phyloP scores from a whole-genome alignment of 2,888 invertebrate species.

The Bugula neritina region DNA sequence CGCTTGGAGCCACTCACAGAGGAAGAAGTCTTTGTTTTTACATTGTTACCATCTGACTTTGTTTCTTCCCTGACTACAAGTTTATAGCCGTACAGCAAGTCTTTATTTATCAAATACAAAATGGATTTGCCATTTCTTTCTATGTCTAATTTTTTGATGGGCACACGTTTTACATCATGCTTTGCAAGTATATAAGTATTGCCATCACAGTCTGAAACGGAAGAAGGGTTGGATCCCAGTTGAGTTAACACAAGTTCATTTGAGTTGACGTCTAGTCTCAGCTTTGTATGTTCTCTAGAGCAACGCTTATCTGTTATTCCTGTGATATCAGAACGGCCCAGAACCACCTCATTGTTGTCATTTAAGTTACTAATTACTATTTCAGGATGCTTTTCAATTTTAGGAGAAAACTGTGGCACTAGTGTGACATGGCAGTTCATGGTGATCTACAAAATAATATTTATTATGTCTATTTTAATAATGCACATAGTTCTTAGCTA shows the following conservation, averaged over 20 bases:
- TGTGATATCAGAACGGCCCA: not conserved
- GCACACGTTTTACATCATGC: conserved; percentile 2
- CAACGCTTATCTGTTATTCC: conserved; percentile 13
- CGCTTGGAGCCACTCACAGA: not conserved
- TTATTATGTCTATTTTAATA: too few relatives aligned
- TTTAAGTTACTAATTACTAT: not conserved
- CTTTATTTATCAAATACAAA: not conserved
- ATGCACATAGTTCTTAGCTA: too few relatives aligned
- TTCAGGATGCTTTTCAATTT: not conserved
- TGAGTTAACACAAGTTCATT: not conserved
- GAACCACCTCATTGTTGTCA: not conserved
- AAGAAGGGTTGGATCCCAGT: not conserved
- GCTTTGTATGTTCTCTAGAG: conserved; percentile 13
- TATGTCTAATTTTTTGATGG: not conserved
- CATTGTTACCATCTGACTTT: not conserved
- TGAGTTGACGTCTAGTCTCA: not conserved
- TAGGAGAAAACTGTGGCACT: not conserved
- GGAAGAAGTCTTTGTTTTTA: not conserved
- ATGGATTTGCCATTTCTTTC: not conserved
- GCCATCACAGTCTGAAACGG: not conserved
- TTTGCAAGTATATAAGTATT: not conserved
- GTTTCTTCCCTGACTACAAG: not conserved
- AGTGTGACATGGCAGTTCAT: not conserved
- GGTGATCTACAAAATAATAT: too few relatives aligned
- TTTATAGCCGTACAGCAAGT: conserved; percentile 6